Evolutionary conservation across 2,113 vertebrate genomes (phyloP).

Genomic region (Prionailurus viverrinus): DNA sequence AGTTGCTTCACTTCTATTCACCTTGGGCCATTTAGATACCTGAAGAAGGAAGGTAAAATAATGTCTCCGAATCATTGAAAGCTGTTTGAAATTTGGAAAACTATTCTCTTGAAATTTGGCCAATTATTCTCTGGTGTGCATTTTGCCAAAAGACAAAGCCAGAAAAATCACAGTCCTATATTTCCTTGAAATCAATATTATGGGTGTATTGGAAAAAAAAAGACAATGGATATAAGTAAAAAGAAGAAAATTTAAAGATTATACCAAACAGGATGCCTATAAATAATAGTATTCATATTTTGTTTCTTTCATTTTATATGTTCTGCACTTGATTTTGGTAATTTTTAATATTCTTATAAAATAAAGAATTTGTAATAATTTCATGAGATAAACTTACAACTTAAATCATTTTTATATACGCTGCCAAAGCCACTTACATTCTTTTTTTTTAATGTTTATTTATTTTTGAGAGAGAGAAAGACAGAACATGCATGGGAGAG

Average conservation of each 20-base stretch:
- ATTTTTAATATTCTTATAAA: background rate
- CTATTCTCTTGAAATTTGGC: background rate
- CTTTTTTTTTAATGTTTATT: background rate
- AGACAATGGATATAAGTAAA: background rate
- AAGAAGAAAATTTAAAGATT: background rate
- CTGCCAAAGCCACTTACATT: background rate
- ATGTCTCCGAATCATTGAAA: background rate
- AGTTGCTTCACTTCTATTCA: background rate
- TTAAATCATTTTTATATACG: background rate
- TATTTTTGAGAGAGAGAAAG: too few relatives aligned
- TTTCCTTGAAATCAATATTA: background rate
- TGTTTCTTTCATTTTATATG: background rate
- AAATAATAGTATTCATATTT: background rate
- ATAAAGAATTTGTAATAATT: background rate
- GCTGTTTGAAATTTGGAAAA: background rate
- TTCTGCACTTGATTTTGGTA: background rate
- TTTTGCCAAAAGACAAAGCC: background rate
- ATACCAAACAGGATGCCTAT: background rate
- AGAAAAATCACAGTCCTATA: background rate
- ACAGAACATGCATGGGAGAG: too few relatives aligned
- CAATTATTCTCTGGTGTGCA: background rate
- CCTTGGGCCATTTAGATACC: background rate
- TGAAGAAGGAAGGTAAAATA: background rate
- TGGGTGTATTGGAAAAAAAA: background rate
- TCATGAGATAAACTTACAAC: background rate